These are phyloP conservation scores for Anarsia innoxiella DNA, from an alignment of 2,888 invertebrate genomes.

Conservation along the genomic window DNA sequence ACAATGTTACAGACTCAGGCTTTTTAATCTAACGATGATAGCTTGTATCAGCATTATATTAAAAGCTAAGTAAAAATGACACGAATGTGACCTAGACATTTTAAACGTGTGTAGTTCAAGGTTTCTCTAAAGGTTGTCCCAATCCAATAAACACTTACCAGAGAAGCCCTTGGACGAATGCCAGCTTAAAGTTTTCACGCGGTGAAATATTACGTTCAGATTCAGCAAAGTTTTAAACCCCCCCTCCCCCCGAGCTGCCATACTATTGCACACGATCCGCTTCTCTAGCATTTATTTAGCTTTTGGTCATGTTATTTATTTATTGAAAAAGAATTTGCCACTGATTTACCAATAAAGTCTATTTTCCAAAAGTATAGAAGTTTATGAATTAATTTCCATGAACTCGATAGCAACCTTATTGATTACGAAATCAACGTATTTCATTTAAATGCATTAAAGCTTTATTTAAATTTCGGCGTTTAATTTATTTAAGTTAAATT, in stretches of 20 bases:
- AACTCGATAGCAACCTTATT: not conserved
- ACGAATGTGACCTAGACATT: no score
- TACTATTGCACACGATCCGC: slow-evolving; percentile 4
- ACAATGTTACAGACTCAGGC: no score
- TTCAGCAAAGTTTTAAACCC: no score
- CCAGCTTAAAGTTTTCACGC: slow-evolving; percentile 33
- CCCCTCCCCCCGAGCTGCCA: not conserved
- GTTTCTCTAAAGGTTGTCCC: slow-evolving; percentile 29
- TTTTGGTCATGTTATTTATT: no score
- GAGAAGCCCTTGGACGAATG: slow-evolving; percentile 43
- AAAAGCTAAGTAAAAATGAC: no score
- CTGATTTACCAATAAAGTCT: no score
- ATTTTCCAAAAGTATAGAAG: slow-evolving; percentile 5
- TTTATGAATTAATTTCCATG: slow-evolving; percentile 10
- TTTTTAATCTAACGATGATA: no score
- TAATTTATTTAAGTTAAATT: no score
- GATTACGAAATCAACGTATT: not conserved
- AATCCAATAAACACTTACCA: slow-evolving; percentile 31
- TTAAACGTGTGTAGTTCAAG: slow-evolving; percentile 37
- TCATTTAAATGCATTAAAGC: not conserved
- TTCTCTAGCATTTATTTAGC: slow-evolving; percentile 10
- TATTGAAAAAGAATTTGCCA: no score
- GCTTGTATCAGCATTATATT: no score
- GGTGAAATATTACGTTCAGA: slow-evolving; percentile 22
- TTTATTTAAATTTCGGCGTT: not conserved